Percentiles rank a stretch among this genome's conserved stretches.
Evolutionary conservation across 1,140 invertebrate genomes (phyloP).

Genomic region (Dryas iulia): DNA sequence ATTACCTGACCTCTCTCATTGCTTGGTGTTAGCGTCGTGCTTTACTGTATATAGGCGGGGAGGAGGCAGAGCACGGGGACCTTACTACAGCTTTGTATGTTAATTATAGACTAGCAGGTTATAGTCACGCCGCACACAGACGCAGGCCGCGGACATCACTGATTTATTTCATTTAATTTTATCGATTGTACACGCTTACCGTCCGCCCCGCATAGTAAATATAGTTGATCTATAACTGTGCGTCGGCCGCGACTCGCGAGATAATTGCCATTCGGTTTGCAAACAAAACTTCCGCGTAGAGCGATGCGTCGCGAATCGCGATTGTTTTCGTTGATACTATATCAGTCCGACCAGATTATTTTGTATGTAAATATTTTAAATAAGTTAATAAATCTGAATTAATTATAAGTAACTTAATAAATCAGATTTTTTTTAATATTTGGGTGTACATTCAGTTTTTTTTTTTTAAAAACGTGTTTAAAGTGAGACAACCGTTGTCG

Average conservation of each 20-base stretch:
- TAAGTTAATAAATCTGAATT: neutral
- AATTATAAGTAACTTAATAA: neutral
- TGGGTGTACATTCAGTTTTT: neutral
- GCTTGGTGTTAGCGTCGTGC: slow-evolving; percentile 17
- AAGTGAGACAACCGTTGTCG: neutral
- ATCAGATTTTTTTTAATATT: neutral
- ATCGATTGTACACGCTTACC: neutral
- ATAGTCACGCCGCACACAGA: neutral
- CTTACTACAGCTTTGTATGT: slow-evolving; percentile 49
- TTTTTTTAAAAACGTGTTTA: neutral
- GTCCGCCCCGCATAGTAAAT: neutral
- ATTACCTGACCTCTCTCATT: slow-evolving; percentile 33
- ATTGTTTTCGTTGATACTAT: neutral
- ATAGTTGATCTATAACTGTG: too few species aligned
- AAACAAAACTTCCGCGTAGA: slow-evolving; percentile 7
- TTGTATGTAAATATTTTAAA: neutral
- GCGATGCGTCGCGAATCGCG: slow-evolving; percentile 9
- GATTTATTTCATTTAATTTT: neutral
- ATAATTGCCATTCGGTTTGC: slow-evolving; percentile 12
- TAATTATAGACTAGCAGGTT: slow-evolving; percentile 46
- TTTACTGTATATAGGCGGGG: neutral
- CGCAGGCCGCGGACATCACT: neutral
- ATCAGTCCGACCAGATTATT: too few species aligned
- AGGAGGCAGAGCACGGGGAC: slow-evolving; percentile 31
- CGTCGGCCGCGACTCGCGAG: too few species aligned